A percentile compares a stretch with the other conserved stretches of the same genome.
Conservation (phyloP, 2,797 vertebrate species). For the Pangasius macronema region DNA sequence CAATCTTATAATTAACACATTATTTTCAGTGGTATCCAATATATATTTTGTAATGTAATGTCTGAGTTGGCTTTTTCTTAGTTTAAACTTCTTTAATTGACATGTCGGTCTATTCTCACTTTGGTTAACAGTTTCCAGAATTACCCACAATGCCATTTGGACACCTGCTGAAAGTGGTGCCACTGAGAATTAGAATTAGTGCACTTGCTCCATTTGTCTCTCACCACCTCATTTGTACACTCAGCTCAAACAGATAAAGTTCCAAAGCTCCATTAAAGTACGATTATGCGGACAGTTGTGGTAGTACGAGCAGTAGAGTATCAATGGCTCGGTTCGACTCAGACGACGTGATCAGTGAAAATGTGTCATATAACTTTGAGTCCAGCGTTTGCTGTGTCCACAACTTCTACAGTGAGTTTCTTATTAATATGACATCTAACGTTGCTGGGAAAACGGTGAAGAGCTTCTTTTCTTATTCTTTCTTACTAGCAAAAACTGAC, state of each 20-base stretch:
- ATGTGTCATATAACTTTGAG: background rate
- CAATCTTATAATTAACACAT: too few relatives aligned
- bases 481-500: background rate
- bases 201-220: background rate
- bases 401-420: background rate
- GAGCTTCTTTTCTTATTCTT: background rate
- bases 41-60: background rate
- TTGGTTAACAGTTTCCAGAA: background rate
- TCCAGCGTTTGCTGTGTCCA: background rate
- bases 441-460: background rate
- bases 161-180: background rate
- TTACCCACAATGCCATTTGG: background rate
- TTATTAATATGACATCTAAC: background rate
- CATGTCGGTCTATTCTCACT: background rate
- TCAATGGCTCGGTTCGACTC: too few relatives aligned
- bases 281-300: too few relatives aligned
- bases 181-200: background rate
- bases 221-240: background rate
- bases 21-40: background rate
- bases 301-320: too few relatives aligned
- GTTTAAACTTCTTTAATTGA: background rate
- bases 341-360: too few relatives aligned
- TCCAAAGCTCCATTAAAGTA: too few relatives aligned
- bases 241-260: background rate
- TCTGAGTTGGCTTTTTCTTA: background rate